Base-by-base conservation (phyloP, 2,888 invertebrate genomes). In the Zaprionus obscuricornis region DNA sequence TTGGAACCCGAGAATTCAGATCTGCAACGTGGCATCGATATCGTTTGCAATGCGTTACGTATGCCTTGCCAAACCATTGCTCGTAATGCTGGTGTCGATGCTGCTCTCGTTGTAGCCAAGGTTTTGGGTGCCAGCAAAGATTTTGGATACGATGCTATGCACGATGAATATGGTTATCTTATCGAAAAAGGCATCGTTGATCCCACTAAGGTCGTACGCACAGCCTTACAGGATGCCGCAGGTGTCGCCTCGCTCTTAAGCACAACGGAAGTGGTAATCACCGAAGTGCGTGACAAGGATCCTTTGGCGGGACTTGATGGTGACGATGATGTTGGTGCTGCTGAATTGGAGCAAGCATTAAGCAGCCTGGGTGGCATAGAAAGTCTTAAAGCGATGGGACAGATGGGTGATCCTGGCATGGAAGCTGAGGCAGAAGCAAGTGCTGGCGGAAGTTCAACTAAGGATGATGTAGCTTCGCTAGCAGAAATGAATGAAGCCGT, bases 211-310 rank as follows among this genome's bases (percentile, higher is more conserved):
- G 82, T 82, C 73, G 96, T 98, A 10, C 92, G 97, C 77, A 97
- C 97, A 1, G 97, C 98, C 0, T 91, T 98, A 17, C 94, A 96
- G n/a, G 97, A 98, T 89, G 98, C 98, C 6, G 94, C 97, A 31
- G 97, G 98, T 24, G 97, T 98, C 8, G 97, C 98, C 0, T 98
- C 98, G 0, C 92, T 98, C 2, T 91, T 98, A n/a, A 96, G 97
- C 22, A 98, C 98, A n/a, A 97, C 97, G 0, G 99, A 99, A 91
- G 95, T 96, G 33, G 98, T 99, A 3, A 95, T 99, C 64, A 95
- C 96, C 18, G 99, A 99, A 86, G 91, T 96, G 33, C 98, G 98
- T 3, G 94, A 95, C 87, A 97, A 98, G 88, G 94, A 95, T 74
- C 92, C 94, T 18, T 93, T 93, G 0, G 91, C 91, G 22, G 92